Evolutionary conservation across 2,113 vertebrate species (phyloP).

Genomic region (Pipra filicauda): DNA sequence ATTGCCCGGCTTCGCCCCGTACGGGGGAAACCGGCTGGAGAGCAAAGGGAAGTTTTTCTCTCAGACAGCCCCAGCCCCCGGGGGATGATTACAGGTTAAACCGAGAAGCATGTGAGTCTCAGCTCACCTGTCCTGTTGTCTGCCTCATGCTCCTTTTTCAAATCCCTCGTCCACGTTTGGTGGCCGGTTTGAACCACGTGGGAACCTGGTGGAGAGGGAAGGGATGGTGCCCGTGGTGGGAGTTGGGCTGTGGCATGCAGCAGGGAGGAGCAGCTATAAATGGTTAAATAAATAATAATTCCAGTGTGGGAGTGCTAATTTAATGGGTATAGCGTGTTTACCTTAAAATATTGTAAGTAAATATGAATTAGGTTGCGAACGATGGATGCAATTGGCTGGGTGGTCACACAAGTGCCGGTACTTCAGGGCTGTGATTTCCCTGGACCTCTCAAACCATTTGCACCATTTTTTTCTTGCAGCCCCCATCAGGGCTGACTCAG

Average conservation of each 20-base stretch:
- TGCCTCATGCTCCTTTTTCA: not conserved
- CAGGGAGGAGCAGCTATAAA: not conserved
- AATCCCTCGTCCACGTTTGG: not conserved
- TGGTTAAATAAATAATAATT: constrained; percentile 20
- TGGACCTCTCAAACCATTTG: not conserved
- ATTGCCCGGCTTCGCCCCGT: constrained; percentile 33
- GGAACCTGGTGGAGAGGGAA: not conserved
- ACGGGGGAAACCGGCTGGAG: constrained; percentile 43
- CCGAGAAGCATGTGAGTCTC: not conserved
- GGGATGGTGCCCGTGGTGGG: not conserved
- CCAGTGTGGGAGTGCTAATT: not conserved
- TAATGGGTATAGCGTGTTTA: not conserved
- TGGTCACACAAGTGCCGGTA: rapidly evolving
- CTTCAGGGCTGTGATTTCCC: not conserved
- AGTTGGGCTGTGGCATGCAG: not conserved
- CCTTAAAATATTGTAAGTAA: not conserved
- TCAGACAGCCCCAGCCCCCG: not conserved
- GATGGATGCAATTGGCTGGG: not conserved
- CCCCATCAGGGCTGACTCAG: not conserved
- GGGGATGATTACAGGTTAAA: constrained; percentile 32
- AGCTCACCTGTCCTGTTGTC: not conserved
- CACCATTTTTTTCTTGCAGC: not conserved
- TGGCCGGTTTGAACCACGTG: not conserved
- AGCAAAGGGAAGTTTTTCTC: constrained; percentile 36
- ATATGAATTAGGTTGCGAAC: not conserved